Percentiles rank a stretch among this genome's conserved stretches.
These are phyloP conservation scores for Erinaceus europaeus DNA, from an alignment of 2,113 vertebrate genomes.

Conservation along the genomic window DNA sequence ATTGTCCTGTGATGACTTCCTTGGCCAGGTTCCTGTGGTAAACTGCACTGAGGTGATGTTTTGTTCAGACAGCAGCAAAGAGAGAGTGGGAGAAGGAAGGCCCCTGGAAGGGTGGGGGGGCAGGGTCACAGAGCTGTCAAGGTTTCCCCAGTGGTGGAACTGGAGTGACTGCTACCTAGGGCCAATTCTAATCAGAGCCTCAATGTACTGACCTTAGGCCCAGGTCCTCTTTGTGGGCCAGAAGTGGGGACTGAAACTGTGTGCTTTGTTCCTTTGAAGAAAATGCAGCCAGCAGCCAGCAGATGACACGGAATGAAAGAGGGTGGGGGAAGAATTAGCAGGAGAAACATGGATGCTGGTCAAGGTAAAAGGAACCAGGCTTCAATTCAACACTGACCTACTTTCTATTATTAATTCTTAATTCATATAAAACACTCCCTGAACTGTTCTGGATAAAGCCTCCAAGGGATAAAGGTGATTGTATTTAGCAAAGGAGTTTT, in stretches of 20 bases:
- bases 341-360: not conserved
- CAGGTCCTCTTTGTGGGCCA: not conserved
- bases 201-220: not conserved
- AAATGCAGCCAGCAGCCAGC: not conserved
- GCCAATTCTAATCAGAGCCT: slow-evolving; percentile 64
- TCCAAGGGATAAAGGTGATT: not conserved
- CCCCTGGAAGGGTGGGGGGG: not conserved
- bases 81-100: slow-evolving; percentile 50
- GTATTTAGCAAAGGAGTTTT: slow-evolving; percentile 43
- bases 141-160: slow-evolving; percentile 51
- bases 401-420: slow-evolving; percentile 6
- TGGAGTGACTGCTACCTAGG: not conserved
- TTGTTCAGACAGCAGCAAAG: slow-evolving; percentile 70
- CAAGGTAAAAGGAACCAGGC: not conserved
- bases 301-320: not conserved
- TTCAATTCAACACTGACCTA: not conserved
- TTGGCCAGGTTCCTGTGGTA: slow-evolving; percentile 71
- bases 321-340: not conserved
- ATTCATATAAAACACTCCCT: not conserved
- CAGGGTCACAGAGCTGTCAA: slow-evolving; percentile 75
- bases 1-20: slow-evolving; percentile 79
- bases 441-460: slow-evolving; percentile 18
- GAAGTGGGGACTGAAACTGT: not conserved
- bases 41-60: slow-evolving; percentile 75
- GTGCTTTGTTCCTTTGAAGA: not conserved